These are phyloP conservation scores for Riparia riparia DNA, from an alignment of 2,113 vertebrate species.

Conservation along the genomic window DNA sequence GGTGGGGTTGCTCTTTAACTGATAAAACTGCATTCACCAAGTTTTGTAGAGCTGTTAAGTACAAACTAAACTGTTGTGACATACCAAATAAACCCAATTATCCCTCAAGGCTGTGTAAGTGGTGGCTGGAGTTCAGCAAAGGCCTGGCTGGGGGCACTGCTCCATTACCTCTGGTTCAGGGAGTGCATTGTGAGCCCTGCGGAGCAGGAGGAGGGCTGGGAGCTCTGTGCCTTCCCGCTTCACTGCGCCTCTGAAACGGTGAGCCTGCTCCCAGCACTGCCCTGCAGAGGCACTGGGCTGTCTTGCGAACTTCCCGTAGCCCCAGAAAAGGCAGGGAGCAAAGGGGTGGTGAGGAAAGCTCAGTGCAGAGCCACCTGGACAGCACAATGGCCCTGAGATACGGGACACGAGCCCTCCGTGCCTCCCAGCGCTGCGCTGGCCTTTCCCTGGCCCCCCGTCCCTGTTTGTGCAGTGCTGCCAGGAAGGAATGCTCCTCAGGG, in stretches of 20 bases:
- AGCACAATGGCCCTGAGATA: rapidly evolving
- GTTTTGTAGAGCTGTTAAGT: neutral
- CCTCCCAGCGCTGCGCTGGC: rapidly evolving
- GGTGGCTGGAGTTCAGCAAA: neutral
- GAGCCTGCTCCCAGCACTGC: neutral
- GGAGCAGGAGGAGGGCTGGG: neutral
- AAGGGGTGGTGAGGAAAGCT: neutral
- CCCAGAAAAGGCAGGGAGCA: rapidly evolving
- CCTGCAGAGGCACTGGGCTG: neutral
- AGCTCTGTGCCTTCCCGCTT: neutral
- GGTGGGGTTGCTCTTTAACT: neutral
- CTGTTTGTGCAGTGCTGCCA: neutral
- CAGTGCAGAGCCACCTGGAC: neutral
- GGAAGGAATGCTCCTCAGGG: neutral
- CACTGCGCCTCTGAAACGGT: neutral
- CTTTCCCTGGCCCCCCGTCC: neutral
- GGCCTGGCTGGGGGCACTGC: neutral
- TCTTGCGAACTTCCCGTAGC: neutral
- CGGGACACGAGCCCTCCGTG: rapidly evolving
- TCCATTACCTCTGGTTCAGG: slow-evolving; percentile 34
- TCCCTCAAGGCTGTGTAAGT: neutral
- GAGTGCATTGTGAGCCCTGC: neutral
- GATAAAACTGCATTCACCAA: neutral
- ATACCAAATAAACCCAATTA: slow-evolving; percentile 38
- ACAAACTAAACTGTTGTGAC: neutral